These are phyloP conservation scores for Geotrypetes seraphini DNA, from an alignment of 2,797 vertebrate species.

Conservation along the genomic window DNA sequence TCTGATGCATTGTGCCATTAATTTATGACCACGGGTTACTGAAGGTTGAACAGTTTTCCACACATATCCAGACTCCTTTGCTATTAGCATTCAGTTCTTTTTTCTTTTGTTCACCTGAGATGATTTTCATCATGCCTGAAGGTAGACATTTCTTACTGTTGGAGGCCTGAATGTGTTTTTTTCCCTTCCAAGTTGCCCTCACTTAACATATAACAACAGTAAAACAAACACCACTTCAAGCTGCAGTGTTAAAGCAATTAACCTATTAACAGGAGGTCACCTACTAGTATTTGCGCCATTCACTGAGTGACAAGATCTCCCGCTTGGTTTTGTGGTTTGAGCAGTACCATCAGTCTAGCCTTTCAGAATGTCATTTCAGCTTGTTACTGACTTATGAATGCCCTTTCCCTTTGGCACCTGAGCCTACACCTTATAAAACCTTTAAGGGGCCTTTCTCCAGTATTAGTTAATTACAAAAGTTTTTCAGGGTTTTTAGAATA, in stretches of 20 bases:
- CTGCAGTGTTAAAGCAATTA: constrained; percentile 44
- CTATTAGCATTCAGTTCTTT: constrained; percentile 51
- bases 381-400: constrained; percentile 14
- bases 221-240: constrained; percentile 26
- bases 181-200: constrained; percentile 9
- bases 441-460: background rate
- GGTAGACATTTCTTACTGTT: constrained; percentile 24
- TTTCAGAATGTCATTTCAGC: constrained; percentile 27
- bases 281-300: constrained; percentile 27
- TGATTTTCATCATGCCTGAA: constrained; percentile 30
- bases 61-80: constrained; percentile 37
- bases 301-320: constrained; percentile 29
- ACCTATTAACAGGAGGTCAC: constrained; percentile 36
- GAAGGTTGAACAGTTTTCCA: constrained; percentile 47
- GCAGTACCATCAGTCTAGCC: constrained; percentile 16
- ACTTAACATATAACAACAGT: constrained; percentile 18
- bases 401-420: constrained; percentile 11
- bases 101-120: constrained; percentile 38
- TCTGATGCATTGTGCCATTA: constrained; percentile 49
- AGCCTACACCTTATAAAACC: constrained; percentile 13
- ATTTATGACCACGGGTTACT: constrained; percentile 61
- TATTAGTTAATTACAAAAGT: background rate
- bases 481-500: background rate
- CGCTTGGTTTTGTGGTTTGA: constrained; percentile 21
- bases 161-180: too few species aligned